These are phyloP conservation scores for Chaenodraco wilsoni DNA, from an alignment of 2,797 vertebrate species.

Conservation along the genomic window DNA sequence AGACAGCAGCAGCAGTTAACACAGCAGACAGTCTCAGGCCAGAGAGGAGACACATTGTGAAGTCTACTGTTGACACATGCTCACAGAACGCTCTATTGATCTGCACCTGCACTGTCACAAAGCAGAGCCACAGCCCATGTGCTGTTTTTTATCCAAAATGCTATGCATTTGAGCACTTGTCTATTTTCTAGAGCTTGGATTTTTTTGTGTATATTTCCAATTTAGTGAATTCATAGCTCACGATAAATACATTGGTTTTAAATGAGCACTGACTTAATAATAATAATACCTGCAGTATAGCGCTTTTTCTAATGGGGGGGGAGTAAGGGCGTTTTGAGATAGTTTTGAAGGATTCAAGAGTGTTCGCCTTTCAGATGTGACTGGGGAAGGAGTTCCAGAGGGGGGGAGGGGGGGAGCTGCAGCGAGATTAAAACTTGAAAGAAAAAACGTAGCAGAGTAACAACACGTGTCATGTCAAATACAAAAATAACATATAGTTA, in stretches of 20 bases:
- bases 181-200: not conserved
- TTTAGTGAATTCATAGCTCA: not conserved
- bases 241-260: not conserved
- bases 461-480: no score
- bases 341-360: no score
- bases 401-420: no score
- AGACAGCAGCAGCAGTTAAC: constrained; percentile 32
- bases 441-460: no score
- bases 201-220: not conserved
- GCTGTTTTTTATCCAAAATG: not conserved
- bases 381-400: no score
- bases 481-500: no score
- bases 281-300: no score
- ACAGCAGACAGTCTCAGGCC: constrained; percentile 52
- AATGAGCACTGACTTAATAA: no score
- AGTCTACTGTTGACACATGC: constrained; percentile 19
- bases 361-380: no score
- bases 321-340: no score
- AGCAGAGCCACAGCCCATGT: not conserved
- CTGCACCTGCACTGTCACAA: constrained; percentile 1
- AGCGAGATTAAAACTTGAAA: no score
- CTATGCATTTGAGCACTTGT: not conserved
- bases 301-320: no score
- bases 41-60: constrained; percentile 26
- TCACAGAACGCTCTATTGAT: constrained; percentile 22